A percentile compares a stretch with the other conserved stretches of the same genome.
phyloP scores from a whole-genome alignment of 2,797 vertebrate species.

The Darevskia nairensis region DNA sequence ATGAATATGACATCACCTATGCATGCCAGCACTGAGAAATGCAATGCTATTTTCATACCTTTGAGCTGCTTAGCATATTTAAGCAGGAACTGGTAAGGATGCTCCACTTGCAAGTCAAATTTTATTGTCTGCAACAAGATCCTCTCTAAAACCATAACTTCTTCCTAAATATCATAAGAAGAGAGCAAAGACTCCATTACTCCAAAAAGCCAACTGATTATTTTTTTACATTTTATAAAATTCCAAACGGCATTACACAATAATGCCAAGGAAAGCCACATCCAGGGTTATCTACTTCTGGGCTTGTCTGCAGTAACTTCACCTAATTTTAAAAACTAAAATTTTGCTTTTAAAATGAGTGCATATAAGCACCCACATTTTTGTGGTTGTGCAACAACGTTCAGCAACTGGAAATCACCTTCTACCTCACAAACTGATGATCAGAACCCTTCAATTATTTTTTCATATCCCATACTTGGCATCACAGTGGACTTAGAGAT shows the following conservation, averaged over 20 bases:
- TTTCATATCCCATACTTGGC: neutral
- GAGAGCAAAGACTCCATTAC: constrained; percentile 32
- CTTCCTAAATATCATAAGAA: constrained; percentile 83
- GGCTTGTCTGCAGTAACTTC: neutral
- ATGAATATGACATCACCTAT: neutral
- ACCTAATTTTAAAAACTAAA: neutral
- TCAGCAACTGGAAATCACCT: neutral
- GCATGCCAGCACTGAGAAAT: neutral
- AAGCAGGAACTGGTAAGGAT: constrained; percentile 96
- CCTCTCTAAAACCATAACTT: constrained; percentile 98
- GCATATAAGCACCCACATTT: neutral
- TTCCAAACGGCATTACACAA: constrained; percentile 1
- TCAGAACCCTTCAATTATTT: neutral
- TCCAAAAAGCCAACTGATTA: neutral
- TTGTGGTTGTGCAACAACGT: neutral
- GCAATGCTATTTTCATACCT: constrained; percentile 79
- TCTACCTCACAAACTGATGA: neutral
- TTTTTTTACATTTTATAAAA: neutral
- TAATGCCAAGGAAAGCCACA: neutral
- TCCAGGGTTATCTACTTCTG: neutral
- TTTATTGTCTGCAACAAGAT: constrained; percentile 98
- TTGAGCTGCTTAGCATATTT: constrained; percentile 98
- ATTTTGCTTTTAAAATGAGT: neutral
- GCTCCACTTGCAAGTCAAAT: constrained; percentile 97
- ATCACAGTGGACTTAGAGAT: neutral